Conservation (phyloP, 2,888 invertebrate genomes). For the Caenorhabditis macrosperma region DNA sequence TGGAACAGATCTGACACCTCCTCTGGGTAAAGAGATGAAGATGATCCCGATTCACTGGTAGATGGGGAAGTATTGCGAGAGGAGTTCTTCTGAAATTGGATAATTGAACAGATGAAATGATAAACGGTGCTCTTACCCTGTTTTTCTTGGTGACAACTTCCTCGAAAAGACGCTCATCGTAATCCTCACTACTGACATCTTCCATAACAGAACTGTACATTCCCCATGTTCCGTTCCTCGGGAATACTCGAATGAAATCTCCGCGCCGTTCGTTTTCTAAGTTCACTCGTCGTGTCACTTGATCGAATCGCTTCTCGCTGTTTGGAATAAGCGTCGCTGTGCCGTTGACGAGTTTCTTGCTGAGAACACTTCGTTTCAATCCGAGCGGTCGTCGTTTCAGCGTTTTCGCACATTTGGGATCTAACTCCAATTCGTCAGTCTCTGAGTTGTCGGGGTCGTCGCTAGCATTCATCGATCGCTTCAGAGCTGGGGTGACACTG, state of each 20-base stretch:
- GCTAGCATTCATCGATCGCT: conserved; percentile 26
- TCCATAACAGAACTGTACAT: conserved; percentile 74
- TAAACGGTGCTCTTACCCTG: neutral
- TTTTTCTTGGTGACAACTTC: conserved; percentile 41
- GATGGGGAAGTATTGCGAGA: neutral
- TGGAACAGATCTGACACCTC: conserved; percentile 59
- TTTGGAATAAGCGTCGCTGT: conserved; percentile 41
- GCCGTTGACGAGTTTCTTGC: conserved; percentile 25
- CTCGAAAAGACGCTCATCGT: conserved; percentile 68
- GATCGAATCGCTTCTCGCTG: conserved; percentile 52
- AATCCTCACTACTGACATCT: conserved; percentile 71
- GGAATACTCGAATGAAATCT: conserved; percentile 77
- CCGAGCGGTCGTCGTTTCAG: conserved; percentile 55
- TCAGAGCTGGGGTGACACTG: conserved; percentile 39
- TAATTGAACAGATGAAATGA: neutral
- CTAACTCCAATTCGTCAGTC: conserved; percentile 45
- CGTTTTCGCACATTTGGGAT: conserved; percentile 53
- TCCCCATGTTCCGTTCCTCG: conserved; percentile 67
- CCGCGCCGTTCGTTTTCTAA: conserved; percentile 69
- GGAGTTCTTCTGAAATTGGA: conserved; percentile 32
- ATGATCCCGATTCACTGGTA: neutral
- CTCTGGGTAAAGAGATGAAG: conserved; percentile 18
- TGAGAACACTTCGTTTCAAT: conserved; percentile 48
- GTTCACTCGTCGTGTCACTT: conserved; percentile 42
- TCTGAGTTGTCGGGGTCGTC: conserved; percentile 31